Percentiles rank a stretch among this genome's conserved stretches.
Conservation (phyloP, 2,113 vertebrate genomes). For the Murina feae region DNA sequence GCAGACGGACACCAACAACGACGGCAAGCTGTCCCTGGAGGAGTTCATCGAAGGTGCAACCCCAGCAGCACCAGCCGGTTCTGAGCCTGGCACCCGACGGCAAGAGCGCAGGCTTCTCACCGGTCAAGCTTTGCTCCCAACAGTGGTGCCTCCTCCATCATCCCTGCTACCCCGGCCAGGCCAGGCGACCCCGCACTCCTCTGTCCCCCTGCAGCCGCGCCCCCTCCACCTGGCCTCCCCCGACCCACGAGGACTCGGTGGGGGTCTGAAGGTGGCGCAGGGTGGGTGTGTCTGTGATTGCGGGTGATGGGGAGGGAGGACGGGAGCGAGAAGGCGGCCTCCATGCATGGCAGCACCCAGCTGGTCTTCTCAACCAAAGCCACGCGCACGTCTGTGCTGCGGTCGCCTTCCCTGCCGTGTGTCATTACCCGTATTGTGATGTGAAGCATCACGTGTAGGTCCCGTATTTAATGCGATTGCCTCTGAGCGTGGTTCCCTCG, state of each 20-base stretch:
- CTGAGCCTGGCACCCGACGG: conserved; percentile 77
- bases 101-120: no score
- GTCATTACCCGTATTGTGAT: conserved; percentile 78
- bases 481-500: conserved; percentile 70
- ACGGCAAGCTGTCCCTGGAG: conserved; percentile 88
- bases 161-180: conserved; percentile 68
- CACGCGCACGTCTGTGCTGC: conserved; percentile 76
- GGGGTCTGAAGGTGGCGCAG: conserved; percentile 50
- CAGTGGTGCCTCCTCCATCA: conserved; percentile 81
- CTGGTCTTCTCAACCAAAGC: conserved; percentile 74
- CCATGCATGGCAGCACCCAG: conserved; percentile 76
- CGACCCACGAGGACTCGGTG: conserved; percentile 52
- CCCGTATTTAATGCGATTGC: conserved; percentile 81
- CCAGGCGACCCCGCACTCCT: no score
- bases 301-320: conserved; percentile 49
- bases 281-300: conserved; percentile 63
- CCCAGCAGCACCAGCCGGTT: conserved; percentile 88
- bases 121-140: conserved; percentile 85
- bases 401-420: conserved; percentile 76
- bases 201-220: no score
- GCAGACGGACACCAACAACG: no score
- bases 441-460: conserved; percentile 78
- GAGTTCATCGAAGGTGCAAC: conserved; percentile 90
- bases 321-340: no score
- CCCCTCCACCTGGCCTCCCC: conserved; percentile 68